Evolutionary conservation across 2,797 vertebrate species (phyloP).

Genomic region (Bryconaethiops microstoma): DNA sequence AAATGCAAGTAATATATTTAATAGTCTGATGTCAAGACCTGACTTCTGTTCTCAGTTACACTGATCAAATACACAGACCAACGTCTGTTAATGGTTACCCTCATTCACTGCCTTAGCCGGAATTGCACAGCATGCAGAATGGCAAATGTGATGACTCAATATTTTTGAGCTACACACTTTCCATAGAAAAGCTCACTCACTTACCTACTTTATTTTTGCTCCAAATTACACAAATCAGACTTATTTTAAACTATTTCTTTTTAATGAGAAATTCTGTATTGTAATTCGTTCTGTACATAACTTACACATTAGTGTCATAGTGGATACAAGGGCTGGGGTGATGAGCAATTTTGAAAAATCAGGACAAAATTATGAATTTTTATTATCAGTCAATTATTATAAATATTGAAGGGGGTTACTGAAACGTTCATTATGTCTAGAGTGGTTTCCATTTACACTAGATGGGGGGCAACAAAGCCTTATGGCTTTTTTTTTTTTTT

Average conservation of each 20-base stretch:
- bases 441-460: too few species aligned
- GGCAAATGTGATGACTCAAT: background rate
- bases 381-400: too few species aligned
- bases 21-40: background rate
- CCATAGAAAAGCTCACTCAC: background rate
- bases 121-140: background rate
- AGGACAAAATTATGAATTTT: too few species aligned
- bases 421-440: too few species aligned
- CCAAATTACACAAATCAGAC: background rate
- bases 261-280: background rate
- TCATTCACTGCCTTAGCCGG: background rate
- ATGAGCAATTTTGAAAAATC: too few species aligned
- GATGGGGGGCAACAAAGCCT: too few species aligned
- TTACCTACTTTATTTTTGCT: background rate
- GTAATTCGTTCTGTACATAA: background rate
- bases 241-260: background rate
- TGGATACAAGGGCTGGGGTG: too few species aligned
- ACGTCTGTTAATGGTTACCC: background rate
- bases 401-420: too few species aligned
- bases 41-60: background rate
- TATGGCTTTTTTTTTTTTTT: too few species aligned
- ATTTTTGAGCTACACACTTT: background rate
- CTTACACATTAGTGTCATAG: too few species aligned
- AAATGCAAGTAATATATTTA: too few species aligned
- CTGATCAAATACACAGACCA: background rate